Percentiles rank a stretch among this genome's conserved stretches.
These are phyloP conservation scores for Sebastes diaconus DNA, from an alignment of 2,797 vertebrate genomes.

Conservation along the genomic window DNA sequence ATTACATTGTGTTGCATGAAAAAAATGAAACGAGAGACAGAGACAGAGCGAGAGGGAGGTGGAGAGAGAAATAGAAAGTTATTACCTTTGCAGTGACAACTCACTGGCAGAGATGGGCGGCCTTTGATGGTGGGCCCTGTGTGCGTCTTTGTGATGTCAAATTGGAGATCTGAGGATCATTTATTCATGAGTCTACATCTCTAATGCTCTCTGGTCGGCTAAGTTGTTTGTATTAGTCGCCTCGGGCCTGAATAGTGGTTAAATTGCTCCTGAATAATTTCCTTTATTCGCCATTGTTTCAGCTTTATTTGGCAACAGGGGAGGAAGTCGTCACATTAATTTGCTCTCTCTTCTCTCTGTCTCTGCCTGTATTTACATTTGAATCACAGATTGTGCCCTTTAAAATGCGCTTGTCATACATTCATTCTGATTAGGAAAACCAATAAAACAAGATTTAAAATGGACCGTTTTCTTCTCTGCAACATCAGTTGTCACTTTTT, in stretches of 20 bases:
- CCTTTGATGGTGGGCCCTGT: slow-evolving; percentile 58
- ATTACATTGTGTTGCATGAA: slow-evolving; percentile 73
- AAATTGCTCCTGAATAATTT: slow-evolving; percentile 60
- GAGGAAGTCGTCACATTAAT: slow-evolving; percentile 17
- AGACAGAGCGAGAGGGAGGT: background rate
- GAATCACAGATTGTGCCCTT: background rate
- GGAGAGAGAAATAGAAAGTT: slow-evolving; percentile 42
- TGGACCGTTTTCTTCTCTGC: background rate
- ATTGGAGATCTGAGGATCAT: slow-evolving; percentile 65
- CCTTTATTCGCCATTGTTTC: slow-evolving; percentile 46
- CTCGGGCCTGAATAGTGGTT: slow-evolving; percentile 39
- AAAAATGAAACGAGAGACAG: slow-evolving; percentile 36
- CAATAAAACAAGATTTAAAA: background rate
- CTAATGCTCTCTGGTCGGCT: slow-evolving; percentile 47
- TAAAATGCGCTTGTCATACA: background rate
- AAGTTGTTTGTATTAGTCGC: slow-evolving; percentile 66
- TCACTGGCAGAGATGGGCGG: slow-evolving; percentile 41
- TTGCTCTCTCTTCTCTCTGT: slow-evolving; percentile 6
- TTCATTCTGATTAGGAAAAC: background rate
- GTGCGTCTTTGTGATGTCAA: slow-evolving; percentile 63
- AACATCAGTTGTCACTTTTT: background rate
- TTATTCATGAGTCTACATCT: slow-evolving; percentile 69
- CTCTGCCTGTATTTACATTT: background rate
- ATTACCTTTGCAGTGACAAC: slow-evolving; percentile 63
- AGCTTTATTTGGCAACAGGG: slow-evolving; percentile 34